Percentiles rank a stretch among this genome's conserved stretches.
phyloP scores from a whole-genome alignment of 2,888 invertebrate genomes.

The Platyscelio sp. region DNA sequence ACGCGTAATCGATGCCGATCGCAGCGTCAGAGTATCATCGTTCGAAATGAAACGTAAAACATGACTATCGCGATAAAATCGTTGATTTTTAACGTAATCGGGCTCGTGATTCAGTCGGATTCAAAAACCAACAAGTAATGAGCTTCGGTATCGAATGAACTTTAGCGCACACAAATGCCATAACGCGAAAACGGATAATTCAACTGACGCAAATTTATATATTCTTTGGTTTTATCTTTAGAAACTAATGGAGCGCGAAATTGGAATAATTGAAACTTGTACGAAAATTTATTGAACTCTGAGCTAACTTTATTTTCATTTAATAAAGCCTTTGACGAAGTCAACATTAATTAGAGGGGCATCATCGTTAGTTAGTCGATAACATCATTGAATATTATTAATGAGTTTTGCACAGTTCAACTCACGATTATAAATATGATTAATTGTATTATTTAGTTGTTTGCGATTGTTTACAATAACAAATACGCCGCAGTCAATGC shows the following conservation, averaged over 20 bases:
- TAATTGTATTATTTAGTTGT: slow-evolving; percentile 40
- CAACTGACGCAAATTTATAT: slow-evolving; percentile 44
- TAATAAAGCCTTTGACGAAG: slow-evolving; percentile 53
- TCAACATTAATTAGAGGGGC: slow-evolving; percentile 52
- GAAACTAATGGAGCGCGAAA: slow-evolving; percentile 61
- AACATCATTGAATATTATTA: slow-evolving; percentile 53
- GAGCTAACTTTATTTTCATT: slow-evolving; percentile 56
- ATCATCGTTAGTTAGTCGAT: slow-evolving; percentile 38
- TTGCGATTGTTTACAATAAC: slow-evolving; percentile 24
- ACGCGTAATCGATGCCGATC: no score
- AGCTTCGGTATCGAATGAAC: slow-evolving; percentile 39
- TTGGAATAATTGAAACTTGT: slow-evolving; percentile 61
- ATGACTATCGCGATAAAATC: no score
- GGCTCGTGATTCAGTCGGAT: not conserved
- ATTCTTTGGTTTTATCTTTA: slow-evolving; percentile 58
- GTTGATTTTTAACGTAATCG: slow-evolving; percentile 31
- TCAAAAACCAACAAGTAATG: slow-evolving; percentile 22
- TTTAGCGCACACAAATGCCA: slow-evolving; percentile 42
- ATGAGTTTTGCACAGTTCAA: slow-evolving; percentile 40
- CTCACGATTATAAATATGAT: slow-evolving; percentile 46
- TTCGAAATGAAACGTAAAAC: no score
- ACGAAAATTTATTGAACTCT: slow-evolving; percentile 61
- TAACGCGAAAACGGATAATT: slow-evolving; percentile 46
- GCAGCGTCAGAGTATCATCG: no score
- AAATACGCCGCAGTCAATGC: not conserved